phyloP scores from a whole-genome alignment of 2,797 vertebrate genomes.

The Allobates femoralis region DNA sequence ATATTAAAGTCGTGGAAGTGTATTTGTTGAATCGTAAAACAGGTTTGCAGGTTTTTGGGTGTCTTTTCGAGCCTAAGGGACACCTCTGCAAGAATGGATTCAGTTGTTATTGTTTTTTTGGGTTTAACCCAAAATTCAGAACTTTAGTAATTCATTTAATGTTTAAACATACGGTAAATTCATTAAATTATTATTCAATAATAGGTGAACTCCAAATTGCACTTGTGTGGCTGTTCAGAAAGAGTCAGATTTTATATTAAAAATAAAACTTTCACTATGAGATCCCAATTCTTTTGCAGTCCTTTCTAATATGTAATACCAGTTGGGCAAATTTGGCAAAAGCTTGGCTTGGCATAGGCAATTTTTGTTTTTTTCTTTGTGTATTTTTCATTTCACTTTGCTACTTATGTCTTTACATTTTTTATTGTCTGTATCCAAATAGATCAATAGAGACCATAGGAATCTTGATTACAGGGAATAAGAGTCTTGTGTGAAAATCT shows the following conservation, averaged over 20 bases:
- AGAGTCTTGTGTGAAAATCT: not conserved
- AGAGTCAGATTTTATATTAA: not conserved
- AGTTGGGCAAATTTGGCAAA: too few species aligned
- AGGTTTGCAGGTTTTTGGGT: not conserved
- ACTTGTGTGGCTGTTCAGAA: too few species aligned
- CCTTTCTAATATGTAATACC: too few species aligned
- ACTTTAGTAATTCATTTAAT: not conserved
- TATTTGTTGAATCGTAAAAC: conserved; percentile 16
- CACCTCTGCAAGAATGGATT: not conserved
- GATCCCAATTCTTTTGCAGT: too few species aligned
- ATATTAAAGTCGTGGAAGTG: conserved; percentile 19
- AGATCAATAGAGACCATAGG: too few species aligned
- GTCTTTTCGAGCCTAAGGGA: not conserved
- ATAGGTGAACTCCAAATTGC: too few species aligned
- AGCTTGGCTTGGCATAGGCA: too few species aligned
- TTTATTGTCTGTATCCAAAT: not conserved
- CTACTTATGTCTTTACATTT: not conserved
- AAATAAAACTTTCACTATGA: too few species aligned
- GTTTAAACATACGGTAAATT: not conserved
- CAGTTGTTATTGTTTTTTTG: not conserved
- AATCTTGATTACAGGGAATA: not conserved
- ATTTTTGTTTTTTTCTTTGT: too few species aligned
- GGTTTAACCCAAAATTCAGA: not conserved
- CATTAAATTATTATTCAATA: too few species aligned
- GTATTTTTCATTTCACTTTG: too few species aligned